Percentiles rank a stretch among this genome's conserved stretches.
Evolutionary conservation across 2,113 vertebrate species (phyloP).

Genomic region (Isurus oxyrinchus): DNA sequence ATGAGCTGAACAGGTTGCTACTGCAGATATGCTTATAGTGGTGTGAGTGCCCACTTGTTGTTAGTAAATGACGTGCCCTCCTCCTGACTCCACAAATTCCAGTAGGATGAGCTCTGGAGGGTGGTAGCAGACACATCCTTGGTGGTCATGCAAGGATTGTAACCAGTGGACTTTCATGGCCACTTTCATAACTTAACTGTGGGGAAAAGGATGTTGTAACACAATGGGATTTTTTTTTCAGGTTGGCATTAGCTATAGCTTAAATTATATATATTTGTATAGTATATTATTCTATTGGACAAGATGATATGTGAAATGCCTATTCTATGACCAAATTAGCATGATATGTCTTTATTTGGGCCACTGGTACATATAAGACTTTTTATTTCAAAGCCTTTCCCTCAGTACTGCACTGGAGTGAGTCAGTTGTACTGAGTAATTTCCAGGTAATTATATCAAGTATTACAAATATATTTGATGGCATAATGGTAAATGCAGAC

Average conservation of each 20-base stretch:
- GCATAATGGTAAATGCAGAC: background rate
- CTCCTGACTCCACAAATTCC: background rate
- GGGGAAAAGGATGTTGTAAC: background rate
- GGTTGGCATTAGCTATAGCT: background rate
- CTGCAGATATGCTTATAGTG: background rate
- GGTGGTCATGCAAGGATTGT: background rate
- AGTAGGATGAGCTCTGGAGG: background rate
- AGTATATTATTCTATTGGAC: background rate
- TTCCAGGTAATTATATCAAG: background rate
- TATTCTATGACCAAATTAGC: background rate
- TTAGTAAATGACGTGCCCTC: background rate
- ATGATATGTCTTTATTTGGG: background rate
- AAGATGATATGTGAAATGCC: background rate
- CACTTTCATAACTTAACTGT: background rate
- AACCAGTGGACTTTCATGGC: background rate
- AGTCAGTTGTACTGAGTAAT: background rate
- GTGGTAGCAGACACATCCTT: background rate
- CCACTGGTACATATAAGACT: background rate
- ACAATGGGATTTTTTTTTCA: background rate
- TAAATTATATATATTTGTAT: background rate
- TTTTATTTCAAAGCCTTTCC: background rate
- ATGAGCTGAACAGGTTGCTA: background rate
- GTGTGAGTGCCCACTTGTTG: background rate
- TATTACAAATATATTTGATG: background rate
- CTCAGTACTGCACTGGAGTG: background rate